These are phyloP conservation scores for Spodoptera littoralis DNA, from an alignment of 2,888 invertebrate genomes.

Conservation along the genomic window DNA sequence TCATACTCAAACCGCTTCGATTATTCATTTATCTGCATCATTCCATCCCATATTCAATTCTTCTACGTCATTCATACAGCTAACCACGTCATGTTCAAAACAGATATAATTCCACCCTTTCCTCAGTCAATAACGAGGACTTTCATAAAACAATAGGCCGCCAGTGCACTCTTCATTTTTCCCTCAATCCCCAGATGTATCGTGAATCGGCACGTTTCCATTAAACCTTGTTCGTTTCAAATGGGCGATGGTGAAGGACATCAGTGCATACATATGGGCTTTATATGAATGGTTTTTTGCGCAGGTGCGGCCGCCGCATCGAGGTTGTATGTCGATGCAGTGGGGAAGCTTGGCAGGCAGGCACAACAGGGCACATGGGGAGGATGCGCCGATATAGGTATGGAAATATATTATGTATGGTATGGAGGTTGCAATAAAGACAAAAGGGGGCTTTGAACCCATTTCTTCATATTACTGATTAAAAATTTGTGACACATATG, in stretches of 20 bases:
- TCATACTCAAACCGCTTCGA: no score
- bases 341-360: constrained; percentile 95
- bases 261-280: constrained; percentile 20
- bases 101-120: constrained; percentile 1
- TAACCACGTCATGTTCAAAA: no score
- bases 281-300: constrained; percentile 54
- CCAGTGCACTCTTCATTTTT: constrained; percentile 28
- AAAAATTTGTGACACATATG: no score
- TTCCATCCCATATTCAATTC: no score
- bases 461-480: no score
- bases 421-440: background rate
- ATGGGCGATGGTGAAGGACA: constrained; percentile 12
- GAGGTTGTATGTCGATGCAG: constrained; percentile 95
- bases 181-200: constrained; percentile 10
- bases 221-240: constrained; percentile 40
- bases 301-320: constrained; percentile 96
- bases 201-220: constrained; percentile 44
- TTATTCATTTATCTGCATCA: no score
- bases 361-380: constrained; percentile 97
- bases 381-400: constrained; percentile 97
- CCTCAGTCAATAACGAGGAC: constrained; percentile 17
- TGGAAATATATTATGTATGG: constrained; percentile 68
- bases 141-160: constrained; percentile 17
- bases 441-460: no score
- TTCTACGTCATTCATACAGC: no score